A percentile compares a stretch with the other conserved stretches of the same genome.
These are phyloP conservation scores for Melanotaenia duboulayi DNA, from an alignment of 2,113 vertebrate genomes.

Conservation along the genomic window DNA sequence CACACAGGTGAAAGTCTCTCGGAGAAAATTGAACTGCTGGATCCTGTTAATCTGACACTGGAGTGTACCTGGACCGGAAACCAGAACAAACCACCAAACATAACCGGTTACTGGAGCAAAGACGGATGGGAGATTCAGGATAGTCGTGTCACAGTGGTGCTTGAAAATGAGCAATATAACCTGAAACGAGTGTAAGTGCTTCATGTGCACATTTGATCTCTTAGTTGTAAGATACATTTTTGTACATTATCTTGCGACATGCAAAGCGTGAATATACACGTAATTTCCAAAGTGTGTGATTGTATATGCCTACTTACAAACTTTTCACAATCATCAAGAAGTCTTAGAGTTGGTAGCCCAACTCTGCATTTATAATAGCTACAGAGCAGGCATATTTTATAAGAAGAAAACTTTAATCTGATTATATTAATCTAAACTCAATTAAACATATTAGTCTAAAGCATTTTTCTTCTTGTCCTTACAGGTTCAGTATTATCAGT, in stretches of 20 bases:
- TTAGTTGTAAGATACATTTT: too few relatives aligned
- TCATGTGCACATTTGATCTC: background rate
- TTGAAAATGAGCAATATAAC: conserved; percentile 61
- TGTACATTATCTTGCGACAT: too few relatives aligned
- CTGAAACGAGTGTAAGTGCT: conserved; percentile 66
- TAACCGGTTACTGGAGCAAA: conserved; percentile 73
- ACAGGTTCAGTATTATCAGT: conserved; percentile 71
- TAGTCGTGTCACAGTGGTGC: conserved; percentile 40
- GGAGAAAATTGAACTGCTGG: conserved; percentile 59
- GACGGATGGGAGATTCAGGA: conserved; percentile 60
- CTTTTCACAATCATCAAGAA: too few relatives aligned
- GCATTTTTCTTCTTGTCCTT: background rate
- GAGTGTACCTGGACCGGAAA: conserved; percentile 67
- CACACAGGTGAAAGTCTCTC: conserved; percentile 62
- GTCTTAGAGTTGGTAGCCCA: background rate
- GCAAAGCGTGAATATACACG: too few relatives aligned
- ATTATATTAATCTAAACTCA: too few relatives aligned
- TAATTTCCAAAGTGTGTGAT: too few relatives aligned
- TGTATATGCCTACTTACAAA: too few relatives aligned
- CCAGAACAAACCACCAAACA: conserved; percentile 42
- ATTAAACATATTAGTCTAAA: background rate
- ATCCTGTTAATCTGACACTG: conserved; percentile 53
- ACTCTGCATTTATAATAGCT: background rate
- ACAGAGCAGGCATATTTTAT: background rate
- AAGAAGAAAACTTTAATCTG: background rate